Conservation (phyloP, 2,113 vertebrate genomes). For the Caloenas nicobarica region DNA sequence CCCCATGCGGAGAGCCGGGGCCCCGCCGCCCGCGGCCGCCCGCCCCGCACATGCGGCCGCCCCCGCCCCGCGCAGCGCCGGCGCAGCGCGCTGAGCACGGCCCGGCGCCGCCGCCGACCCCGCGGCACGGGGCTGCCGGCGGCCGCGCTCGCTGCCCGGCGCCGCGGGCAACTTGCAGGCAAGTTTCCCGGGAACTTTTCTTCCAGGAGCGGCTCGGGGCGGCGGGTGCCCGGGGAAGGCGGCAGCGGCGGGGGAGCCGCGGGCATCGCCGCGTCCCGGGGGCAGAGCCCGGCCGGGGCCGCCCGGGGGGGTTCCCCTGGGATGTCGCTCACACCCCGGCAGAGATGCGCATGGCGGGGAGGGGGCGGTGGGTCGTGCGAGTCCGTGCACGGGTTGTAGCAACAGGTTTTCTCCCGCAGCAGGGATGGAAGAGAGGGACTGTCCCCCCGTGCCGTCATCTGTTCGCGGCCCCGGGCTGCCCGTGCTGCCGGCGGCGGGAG, state of each 20-base stretch:
- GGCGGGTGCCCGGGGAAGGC: no score
- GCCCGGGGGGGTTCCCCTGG: neutral
- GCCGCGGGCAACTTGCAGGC: neutral
- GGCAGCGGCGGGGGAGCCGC: neutral
- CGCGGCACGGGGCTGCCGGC: neutral
- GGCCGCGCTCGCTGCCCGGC: neutral
- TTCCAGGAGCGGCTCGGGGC: neutral
- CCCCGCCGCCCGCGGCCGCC: no score
- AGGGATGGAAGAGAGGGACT: slow-evolving; percentile 11
- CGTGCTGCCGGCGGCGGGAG: neutral
- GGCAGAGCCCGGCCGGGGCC: neutral
- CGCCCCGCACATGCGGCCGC: no score
- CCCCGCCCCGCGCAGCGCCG: no score
- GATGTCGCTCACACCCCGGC: neutral
- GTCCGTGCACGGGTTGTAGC: neutral
- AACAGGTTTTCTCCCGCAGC: slow-evolving; percentile 37
- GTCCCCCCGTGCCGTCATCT: neutral
- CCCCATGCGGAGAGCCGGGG: no score
- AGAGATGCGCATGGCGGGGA: neutral
- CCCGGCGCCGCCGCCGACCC: neutral
- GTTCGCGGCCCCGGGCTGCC: neutral
- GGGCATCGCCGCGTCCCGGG: neutral
- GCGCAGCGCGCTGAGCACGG: no score
- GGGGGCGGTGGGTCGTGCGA: neutral
- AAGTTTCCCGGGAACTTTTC: neutral